Conservation (phyloP, 2,113 vertebrate genomes). For the Sialia sialis region DNA sequence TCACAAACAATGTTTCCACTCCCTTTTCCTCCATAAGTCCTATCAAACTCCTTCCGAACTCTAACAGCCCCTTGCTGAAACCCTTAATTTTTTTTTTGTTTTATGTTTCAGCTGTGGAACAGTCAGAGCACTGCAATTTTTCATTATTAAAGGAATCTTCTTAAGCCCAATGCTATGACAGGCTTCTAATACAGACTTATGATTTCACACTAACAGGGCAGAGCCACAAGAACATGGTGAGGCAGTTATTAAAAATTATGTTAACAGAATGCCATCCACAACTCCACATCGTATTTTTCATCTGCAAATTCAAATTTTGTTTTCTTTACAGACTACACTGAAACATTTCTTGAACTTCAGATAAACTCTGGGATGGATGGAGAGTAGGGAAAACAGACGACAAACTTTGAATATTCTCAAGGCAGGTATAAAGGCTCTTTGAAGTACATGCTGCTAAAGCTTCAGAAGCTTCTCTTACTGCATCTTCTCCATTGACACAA, state of each 20-base stretch:
- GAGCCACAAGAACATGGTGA: neutral
- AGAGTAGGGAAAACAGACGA: neutral
- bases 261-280: neutral
- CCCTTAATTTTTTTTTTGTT: neutral
- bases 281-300: neutral
- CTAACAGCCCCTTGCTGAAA: neutral
- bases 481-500: neutral
- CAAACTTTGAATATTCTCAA: neutral
- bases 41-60: neutral
- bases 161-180: neutral
- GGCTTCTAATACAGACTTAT: neutral
- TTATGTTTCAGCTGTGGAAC: neutral
- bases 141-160: neutral
- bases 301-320: neutral
- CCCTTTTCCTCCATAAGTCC: neutral
- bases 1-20: neutral
- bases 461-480: neutral
- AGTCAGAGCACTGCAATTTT: neutral
- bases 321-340: neutral
- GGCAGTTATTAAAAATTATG: neutral
- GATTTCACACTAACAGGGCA: neutral
- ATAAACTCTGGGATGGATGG: neutral
- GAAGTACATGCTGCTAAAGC: neutral
- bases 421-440: neutral
- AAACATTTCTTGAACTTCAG: neutral